A percentile compares a stretch with the other conserved stretches of the same genome.
Conservation (phyloP, 2,113 vertebrate species). For the Canis aureus region DNA sequence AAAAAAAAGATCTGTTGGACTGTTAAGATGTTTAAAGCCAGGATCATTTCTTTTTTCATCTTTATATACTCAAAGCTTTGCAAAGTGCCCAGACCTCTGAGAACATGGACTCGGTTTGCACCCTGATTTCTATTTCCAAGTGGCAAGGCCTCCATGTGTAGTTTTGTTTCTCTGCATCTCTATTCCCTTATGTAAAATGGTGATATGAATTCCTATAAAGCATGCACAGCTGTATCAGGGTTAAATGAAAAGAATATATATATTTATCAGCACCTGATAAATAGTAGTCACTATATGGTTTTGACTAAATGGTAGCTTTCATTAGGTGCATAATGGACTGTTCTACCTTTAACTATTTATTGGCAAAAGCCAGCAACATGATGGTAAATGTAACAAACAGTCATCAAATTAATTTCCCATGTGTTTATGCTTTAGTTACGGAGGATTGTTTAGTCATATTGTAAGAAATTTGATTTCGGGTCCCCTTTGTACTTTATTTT, state of each 20-base stretch:
- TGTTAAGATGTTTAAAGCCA: not conserved
- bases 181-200: not conserved
- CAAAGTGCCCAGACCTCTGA: not conserved
- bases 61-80: not conserved
- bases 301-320: not conserved
- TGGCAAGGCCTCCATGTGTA: not conserved
- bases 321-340: not conserved
- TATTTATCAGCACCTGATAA: not conserved
- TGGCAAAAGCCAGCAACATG: constrained; percentile 25
- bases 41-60: not conserved
- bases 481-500: not conserved
- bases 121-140: not conserved
- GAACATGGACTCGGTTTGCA: not conserved
- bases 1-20: not conserved
- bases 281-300: not conserved
- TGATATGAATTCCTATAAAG: not conserved
- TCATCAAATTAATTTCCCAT: constrained; percentile 14
- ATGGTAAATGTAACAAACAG: not conserved
- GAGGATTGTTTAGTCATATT: not conserved
- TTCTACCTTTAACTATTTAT: constrained; percentile 38
- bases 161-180: not conserved
- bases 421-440: not conserved
- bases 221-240: not conserved
- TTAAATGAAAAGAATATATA: not conserved
- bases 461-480: not conserved